Evolutionary conservation across 2,888 invertebrate species (phyloP), one percentile per base, ranked within the genome.

Genomic region (Tipula vernalis): DNA sequence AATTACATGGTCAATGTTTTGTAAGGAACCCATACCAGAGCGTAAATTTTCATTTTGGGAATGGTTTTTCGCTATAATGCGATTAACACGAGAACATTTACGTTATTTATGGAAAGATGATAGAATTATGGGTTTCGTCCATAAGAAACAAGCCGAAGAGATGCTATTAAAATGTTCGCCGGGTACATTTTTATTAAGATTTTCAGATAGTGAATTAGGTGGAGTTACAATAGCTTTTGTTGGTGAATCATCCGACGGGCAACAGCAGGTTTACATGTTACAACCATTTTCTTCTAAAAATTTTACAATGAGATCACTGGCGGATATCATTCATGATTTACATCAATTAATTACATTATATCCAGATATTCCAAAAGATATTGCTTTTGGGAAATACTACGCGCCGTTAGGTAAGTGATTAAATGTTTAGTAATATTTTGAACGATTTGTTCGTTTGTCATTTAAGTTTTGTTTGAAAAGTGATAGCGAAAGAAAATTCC

Each of bases 21-120:
- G 98, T 91, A 98, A 98, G 91, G 98, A 98, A 90, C 97, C 98
- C 0, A 91, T 99, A 85, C 96, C 96, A 0, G 98, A 97, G 88
- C 93, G 98, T 87, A 96, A 95, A 90, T 99, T 99, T 91, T 99
- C 99, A 0, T 99, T 99, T 92, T 99, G 99, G 99, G 99, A 99
- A 92, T 99, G 99, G 99, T 99, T 99, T 92, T 99, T 98, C 92
- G 97, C 98, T 88, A 97, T 99, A 1, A 98, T 99, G 94, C 99
- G 99, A 91, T 94, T 99, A 87, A 98, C 98, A 36, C 94, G 98
- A 90, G 99, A 99, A 91, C 98, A 98, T 91, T 92, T 99, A 88
- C 92, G 97, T 88, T 96, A 95, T 36, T 96, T 97, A 83, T 99
- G 99, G 99, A 96, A 96, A 88, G 98, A 98, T 89, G 96, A 96